Conservation (phyloP, 2,797 vertebrate genomes). For the Onychomys arenicola region DNA sequence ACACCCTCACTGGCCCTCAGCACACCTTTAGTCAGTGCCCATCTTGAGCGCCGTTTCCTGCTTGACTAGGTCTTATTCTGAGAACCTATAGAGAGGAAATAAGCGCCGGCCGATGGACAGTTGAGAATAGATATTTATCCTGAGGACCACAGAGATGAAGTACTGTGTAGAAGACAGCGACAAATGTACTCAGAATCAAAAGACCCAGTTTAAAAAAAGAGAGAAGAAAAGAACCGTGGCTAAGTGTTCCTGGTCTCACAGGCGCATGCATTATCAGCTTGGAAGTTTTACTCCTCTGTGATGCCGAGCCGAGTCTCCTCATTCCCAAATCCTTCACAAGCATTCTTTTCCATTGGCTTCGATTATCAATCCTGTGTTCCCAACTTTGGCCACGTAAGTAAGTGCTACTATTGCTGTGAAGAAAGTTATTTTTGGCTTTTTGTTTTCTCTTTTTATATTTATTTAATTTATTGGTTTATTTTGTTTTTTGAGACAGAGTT, state of each 20-base stretch:
- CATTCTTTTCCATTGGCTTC: background rate
- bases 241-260: background rate
- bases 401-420: background rate
- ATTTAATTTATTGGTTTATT: background rate
- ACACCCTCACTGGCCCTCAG: background rate
- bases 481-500: background rate
- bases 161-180: background rate
- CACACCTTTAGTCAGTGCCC: background rate
- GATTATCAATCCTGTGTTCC: background rate
- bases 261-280: background rate
- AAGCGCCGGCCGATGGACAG: background rate
- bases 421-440: background rate
- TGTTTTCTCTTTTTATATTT: background rate
- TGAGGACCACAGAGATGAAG: background rate
- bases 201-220: background rate
- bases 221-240: background rate
- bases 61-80: background rate
- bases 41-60: background rate
- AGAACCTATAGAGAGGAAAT: background rate
- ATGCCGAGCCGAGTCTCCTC: background rate
- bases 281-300: background rate
- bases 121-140: constrained; percentile 44
- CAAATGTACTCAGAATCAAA: background rate
- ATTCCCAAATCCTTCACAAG: background rate
- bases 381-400: background rate